Percentiles rank a stretch among this genome's conserved stretches.
phyloP scores from a whole-genome alignment of 53 echinoderm and acorn worm species.

The Temnopleurus reevesii region DNA sequence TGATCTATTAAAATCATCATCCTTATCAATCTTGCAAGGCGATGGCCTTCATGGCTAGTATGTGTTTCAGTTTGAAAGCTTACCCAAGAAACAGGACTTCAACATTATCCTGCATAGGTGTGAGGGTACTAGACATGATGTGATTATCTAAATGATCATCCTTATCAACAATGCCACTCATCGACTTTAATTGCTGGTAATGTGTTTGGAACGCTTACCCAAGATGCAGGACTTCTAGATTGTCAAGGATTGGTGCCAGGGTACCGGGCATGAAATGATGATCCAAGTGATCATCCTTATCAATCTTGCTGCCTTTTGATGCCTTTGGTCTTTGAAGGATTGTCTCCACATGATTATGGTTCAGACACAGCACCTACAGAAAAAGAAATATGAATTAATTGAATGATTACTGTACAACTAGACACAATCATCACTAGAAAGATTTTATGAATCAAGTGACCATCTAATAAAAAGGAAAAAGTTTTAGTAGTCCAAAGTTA shows the following conservation, averaged over 20 bases:
- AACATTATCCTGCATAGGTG: conserved; percentile 81
- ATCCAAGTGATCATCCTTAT: conserved; percentile 72
- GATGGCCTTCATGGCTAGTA: background rate
- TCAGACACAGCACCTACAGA: conserved; percentile 64
- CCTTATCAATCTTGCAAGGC: too few species aligned
- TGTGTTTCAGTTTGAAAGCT: background rate
- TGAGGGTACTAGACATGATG: conserved; percentile 67
- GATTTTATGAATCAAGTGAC: too few species aligned
- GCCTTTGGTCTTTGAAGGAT: conserved; percentile 82
- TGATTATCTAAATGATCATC: conserved; percentile 46
- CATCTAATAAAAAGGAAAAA: too few species aligned
- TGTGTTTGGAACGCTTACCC: conserved; percentile 68
- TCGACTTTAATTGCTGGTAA: too few species aligned
- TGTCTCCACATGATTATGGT: conserved; percentile 95
- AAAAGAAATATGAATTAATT: background rate
- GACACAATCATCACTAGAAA: too few species aligned
- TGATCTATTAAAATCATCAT: too few species aligned
- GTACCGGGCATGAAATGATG: conserved; percentile 71
- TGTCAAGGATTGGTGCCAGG: conserved; percentile 86
- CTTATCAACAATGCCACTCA: background rate
- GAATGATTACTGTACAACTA: background rate
- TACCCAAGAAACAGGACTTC: conserved; percentile 92
- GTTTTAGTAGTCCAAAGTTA: too few species aligned
- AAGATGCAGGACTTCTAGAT: conserved; percentile 93
- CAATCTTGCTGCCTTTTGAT: conserved; percentile 63